These are phyloP conservation scores for Sphaerodactylus townsendi DNA, from an alignment of 2,113 vertebrate species.

Conservation along the genomic window DNA sequence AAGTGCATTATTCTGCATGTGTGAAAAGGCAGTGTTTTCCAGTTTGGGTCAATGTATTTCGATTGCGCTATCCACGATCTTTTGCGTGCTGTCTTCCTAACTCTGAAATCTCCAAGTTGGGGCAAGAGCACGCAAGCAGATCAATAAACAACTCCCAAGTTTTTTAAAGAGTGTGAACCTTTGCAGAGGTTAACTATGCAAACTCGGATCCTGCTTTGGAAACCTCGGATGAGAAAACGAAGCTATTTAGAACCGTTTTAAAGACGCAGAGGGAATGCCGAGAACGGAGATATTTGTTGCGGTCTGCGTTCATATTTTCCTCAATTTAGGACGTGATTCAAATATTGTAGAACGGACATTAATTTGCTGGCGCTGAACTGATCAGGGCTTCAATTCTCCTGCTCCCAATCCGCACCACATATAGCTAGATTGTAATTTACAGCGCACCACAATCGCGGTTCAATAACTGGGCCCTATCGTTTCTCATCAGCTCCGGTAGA, in stretches of 20 bases:
- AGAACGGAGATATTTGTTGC: background rate
- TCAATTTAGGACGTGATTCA: slow-evolving; percentile 32
- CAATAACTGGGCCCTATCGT: background rate
- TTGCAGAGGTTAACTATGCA: too few relatives aligned
- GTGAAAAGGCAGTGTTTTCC: too few relatives aligned
- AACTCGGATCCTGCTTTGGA: too few relatives aligned
- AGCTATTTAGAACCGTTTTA: background rate
- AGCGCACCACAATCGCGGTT: background rate
- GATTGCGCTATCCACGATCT: too few relatives aligned
- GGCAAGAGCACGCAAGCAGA: too few relatives aligned
- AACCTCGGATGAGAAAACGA: too few relatives aligned
- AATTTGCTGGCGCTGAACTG: slow-evolving; percentile 32
- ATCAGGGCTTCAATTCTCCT: background rate
- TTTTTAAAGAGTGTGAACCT: too few relatives aligned
- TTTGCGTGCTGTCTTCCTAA: too few relatives aligned
- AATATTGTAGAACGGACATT: slow-evolving; percentile 9
- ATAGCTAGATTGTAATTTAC: background rate
- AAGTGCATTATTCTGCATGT: too few relatives aligned
- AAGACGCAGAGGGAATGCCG: background rate
- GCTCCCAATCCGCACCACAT: background rate
- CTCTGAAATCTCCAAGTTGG: too few relatives aligned
- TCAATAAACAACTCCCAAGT: too few relatives aligned
- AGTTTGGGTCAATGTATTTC: too few relatives aligned
- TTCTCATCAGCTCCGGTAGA: background rate
- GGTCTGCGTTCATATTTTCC: background rate